Conservation (phyloP, 2,113 vertebrate genomes). For the Balaenoptera acutorostrata region DNA sequence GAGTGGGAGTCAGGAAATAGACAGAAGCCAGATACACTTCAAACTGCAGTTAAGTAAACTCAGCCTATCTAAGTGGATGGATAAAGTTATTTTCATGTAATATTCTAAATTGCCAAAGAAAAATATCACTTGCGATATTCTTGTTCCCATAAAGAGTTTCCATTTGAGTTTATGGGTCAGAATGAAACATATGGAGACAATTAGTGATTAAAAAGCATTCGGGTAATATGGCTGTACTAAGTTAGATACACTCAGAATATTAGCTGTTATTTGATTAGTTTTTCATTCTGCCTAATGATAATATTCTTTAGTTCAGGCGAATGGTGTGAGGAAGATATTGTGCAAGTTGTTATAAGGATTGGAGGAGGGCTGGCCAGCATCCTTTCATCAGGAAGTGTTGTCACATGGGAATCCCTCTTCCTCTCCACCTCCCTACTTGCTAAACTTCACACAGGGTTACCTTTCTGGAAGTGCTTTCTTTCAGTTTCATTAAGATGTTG, state of each 20-base stretch:
- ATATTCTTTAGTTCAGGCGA: background rate
- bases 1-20: background rate
- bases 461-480: background rate
- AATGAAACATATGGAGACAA: background rate
- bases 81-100: background rate
- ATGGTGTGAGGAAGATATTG: background rate
- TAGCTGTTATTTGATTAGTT: background rate
- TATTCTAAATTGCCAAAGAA: constrained; percentile 13
- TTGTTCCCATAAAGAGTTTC: constrained; percentile 17
- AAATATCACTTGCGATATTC: constrained; percentile 10
- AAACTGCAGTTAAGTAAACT: background rate
- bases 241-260: background rate
- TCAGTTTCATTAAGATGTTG: background rate
- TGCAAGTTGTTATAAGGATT: no score
- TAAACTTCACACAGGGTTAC: background rate
- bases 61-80: background rate
- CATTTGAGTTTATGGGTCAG: background rate
- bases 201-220: background rate
- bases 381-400: background rate
- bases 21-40: background rate
- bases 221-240: background rate
- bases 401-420: background rate
- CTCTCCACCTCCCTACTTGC: background rate
- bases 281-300: background rate
- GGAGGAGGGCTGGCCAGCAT: background rate